Conservation (phyloP, 2,113 vertebrate genomes). For the Cyprinodon brontotheroides region DNA sequence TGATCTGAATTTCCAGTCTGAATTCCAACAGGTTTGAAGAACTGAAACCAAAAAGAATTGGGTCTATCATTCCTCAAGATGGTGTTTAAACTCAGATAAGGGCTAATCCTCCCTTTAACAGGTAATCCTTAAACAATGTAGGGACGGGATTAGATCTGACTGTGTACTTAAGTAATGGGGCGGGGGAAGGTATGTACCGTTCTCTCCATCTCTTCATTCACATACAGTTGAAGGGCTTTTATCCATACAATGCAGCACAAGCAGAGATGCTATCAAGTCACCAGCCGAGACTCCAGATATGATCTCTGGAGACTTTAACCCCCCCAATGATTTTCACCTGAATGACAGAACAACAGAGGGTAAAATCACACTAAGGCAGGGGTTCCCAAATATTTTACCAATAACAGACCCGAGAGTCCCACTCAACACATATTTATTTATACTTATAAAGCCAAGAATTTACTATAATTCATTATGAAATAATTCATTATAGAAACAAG, state of each 20-base stretch:
- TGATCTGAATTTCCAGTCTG: not conserved
- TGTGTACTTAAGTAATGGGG: slow-evolving; percentile 70
- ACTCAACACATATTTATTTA: too few relatives aligned
- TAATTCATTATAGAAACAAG: too few relatives aligned
- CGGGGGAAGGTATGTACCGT: slow-evolving; percentile 15
- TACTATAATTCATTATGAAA: too few relatives aligned
- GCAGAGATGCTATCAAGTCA: slow-evolving; percentile 54
- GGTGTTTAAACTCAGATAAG: slow-evolving; percentile 38
- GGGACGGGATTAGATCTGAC: slow-evolving; percentile 42
- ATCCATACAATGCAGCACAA: slow-evolving; percentile 68
- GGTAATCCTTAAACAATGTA: slow-evolving; percentile 66
- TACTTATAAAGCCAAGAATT: too few relatives aligned
- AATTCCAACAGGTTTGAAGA: not conserved
- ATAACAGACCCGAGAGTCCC: too few relatives aligned
- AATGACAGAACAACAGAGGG: slow-evolving; percentile 42
- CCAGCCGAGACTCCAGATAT: slow-evolving; percentile 12
- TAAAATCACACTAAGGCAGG: slow-evolving; percentile 40
- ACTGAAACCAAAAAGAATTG: slow-evolving; percentile 8
- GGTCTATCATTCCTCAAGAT: slow-evolving; percentile 23
- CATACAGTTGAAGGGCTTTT: slow-evolving; percentile 35
- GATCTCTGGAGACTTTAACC: slow-evolving; percentile 54
- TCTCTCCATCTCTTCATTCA: slow-evolving; percentile 6
- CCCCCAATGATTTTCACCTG: slow-evolving; percentile 10
- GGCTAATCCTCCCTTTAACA: slow-evolving; percentile 33
- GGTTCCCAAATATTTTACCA: too few relatives aligned